Evolutionary conservation across 1,140 invertebrate genomes (phyloP).

Genomic region (Ridgeia piscesae): DNA sequence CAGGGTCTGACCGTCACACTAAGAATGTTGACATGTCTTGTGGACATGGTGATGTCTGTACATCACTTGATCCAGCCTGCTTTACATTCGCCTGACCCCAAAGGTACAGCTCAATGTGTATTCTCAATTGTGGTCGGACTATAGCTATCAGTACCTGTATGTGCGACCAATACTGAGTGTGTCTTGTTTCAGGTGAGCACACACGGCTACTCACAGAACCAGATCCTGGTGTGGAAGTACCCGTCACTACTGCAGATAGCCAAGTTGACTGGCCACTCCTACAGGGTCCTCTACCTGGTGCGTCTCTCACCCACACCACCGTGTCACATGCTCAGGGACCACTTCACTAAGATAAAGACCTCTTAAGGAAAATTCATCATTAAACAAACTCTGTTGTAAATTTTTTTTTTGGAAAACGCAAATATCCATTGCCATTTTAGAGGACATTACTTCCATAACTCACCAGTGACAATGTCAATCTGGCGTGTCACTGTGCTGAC

Average conservation of each 20-base stretch:
- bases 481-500: no score
- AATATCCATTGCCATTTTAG: no score
- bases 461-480: no score
- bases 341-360: no score
- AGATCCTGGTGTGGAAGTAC: slow-evolving; percentile 99
- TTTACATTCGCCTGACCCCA: no score
- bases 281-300: slow-evolving; percentile 89
- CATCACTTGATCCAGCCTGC: neutral
- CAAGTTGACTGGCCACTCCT: slow-evolving; percentile 97
- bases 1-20: neutral
- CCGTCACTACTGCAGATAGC: slow-evolving; percentile 95
- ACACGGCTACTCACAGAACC: slow-evolving; percentile 99
- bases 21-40: neutral
- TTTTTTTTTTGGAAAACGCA: slow-evolving; percentile 13
- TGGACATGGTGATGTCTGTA: no score
- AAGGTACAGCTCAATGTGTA: no score
- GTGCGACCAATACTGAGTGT: neutral
- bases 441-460: no score
- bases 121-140: no score
- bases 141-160: neutral
- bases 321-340: neutral
- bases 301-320: slow-evolving; percentile 33
- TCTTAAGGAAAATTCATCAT: no score
- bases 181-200: slow-evolving; percentile 74
- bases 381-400: no score